Percentiles rank a stretch among this genome's conserved stretches.
Evolutionary conservation across 2,888 invertebrate genomes (phyloP).

Genomic region (Meliscaeva auricollis): DNA sequence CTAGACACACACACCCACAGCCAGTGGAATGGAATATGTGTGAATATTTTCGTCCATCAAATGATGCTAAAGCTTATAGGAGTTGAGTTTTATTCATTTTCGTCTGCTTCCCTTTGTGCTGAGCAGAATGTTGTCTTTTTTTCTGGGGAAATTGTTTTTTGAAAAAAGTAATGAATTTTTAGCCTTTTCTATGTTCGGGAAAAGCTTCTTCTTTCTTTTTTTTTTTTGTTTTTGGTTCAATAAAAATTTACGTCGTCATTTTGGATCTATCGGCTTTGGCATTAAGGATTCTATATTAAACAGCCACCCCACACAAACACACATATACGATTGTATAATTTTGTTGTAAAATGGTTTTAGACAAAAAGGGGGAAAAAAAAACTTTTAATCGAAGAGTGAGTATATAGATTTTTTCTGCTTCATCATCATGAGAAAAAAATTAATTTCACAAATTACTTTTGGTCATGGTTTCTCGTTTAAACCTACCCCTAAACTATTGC

Average conservation of each 20-base stretch:
- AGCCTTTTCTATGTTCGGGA: constrained; percentile 29
- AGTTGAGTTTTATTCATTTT: constrained; percentile 63
- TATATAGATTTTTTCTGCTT: constrained; percentile 12
- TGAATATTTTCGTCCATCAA: constrained; percentile 39
- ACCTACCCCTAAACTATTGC: not conserved
- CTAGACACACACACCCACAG: not conserved
- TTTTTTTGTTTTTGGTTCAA: constrained; percentile 3
- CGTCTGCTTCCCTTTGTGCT: constrained; percentile 46
- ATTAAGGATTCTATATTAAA: not conserved
- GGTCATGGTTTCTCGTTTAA: not conserved
- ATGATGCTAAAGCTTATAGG: constrained; percentile 12
- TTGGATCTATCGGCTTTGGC: constrained; percentile 31
- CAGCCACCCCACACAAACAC: not conserved
- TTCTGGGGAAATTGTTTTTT: constrained; percentile 31
- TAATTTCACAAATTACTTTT: constrained; percentile 13
- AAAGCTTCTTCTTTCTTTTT: not conserved
- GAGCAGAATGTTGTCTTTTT: not conserved
- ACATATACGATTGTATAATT: constrained; percentile 4
- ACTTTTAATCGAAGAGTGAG: constrained; percentile 47
- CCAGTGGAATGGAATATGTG: constrained; percentile 13
- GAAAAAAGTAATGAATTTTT: constrained; percentile 50
- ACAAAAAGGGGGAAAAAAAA: constrained; percentile 55
- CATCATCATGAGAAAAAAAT: constrained; percentile 13
- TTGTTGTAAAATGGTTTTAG: constrained; percentile 53
- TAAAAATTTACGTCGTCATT: constrained; percentile 51